Base-by-base conservation (phyloP, 1,140 invertebrate species). In the Solen grandis region DNA sequence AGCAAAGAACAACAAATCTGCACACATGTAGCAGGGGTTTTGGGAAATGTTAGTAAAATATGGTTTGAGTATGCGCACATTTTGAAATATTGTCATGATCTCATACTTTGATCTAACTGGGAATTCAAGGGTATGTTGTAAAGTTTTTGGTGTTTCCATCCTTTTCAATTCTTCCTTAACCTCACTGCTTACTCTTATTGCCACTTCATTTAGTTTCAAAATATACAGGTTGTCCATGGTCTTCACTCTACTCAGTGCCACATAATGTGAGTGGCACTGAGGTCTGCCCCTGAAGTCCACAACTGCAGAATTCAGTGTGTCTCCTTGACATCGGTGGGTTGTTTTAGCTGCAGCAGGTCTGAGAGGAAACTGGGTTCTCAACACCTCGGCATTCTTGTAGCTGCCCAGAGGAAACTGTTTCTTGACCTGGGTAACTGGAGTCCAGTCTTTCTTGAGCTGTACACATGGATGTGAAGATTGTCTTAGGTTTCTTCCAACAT, bases 131-230 rank as follows among this genome's bases (percentile, higher is more conserved):
- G n/a, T n/a, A n/a, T n/a, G n/a, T n/a, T n/a, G n/a, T n/a, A n/a
- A n/a, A n/a, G n/a, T n/a, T n/a, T n/a, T n/a, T n/a, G n/a, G n/a
- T n/a, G n/a, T n/a, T n/a, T n/a, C n/a, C n/a, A n/a, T n/a, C n/a
- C 69, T 55, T 19, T 59, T 36, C 52, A 73, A 59, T 73, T 73
- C 69, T 8, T 25, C 54, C 33, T 55, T 73, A 16, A 73, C 69
- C 27, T 22, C 5, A 16, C 19, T 8, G 66, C 38, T 52, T 14
- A 65, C 62, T 13, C 14, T 13, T 33, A 65, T 65, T 19, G 8
- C 10, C 35, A 13, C 14, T 38, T 38, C 62, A 65, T 65, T 65
- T 38, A 65, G 25, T 33, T 31, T 65, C 5, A 8, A 8, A 5
- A 65, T 65, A 19, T 52, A 27, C 8, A 70, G 8, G 10, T 70